Evolutionary conservation across 2,113 vertebrate species (phyloP).

Genomic region (Psophia crepitans): DNA sequence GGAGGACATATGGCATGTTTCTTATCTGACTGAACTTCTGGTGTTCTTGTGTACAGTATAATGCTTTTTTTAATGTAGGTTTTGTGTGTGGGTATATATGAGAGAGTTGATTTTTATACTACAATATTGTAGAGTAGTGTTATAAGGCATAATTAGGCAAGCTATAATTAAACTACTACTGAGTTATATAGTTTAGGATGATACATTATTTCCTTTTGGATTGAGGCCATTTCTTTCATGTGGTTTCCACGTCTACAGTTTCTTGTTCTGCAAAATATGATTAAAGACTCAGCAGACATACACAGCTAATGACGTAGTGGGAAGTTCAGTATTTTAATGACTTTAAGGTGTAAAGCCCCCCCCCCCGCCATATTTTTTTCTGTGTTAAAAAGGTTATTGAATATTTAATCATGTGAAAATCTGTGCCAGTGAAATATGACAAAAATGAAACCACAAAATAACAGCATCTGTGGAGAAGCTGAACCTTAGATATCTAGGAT

Average conservation of each 20-base stretch:
- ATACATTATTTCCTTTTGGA: constrained; percentile 38
- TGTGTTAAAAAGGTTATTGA: constrained; percentile 1
- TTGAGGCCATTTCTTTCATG: constrained; percentile 46
- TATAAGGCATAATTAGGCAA: constrained; percentile 22
- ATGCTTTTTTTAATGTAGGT: background rate
- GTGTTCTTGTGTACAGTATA: background rate
- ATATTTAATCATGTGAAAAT: background rate
- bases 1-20: background rate
- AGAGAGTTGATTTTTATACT: background rate
- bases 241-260: background rate
- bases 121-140: background rate
- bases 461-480: background rate
- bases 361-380: background rate
- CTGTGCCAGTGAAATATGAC: background rate
- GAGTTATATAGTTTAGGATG: constrained; percentile 6
- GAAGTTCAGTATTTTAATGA: constrained; percentile 7
- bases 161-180: constrained; percentile 34
- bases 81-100: background rate
- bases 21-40: background rate
- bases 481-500: background rate
- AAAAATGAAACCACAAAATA: background rate
- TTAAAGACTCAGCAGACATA: background rate
- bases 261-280: constrained; percentile 6
- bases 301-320: background rate
- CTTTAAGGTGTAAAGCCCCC: background rate